Percentiles rank a stretch among this genome's conserved stretches.
phyloP scores from a whole-genome alignment of 2,113 vertebrate species.

The Cryptotis parvus region DNA sequence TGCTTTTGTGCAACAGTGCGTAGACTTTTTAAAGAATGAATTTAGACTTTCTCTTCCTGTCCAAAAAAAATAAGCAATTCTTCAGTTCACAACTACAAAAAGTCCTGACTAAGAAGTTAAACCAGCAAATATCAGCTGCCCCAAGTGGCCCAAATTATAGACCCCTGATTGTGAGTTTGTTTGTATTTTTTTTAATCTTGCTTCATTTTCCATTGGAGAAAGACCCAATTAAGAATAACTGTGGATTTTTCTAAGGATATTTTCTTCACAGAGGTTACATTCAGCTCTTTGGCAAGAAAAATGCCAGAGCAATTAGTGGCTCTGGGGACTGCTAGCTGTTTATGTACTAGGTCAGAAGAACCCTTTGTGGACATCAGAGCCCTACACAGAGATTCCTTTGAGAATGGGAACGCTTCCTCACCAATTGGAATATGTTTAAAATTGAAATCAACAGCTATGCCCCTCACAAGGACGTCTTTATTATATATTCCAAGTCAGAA shows the following conservation, averaged over 20 bases:
- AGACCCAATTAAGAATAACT: slow-evolving; percentile 67
- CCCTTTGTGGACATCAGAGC: not conserved
- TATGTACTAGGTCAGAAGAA: slow-evolving; percentile 55
- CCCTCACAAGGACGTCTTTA: slow-evolving; percentile 40
- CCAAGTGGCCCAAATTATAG: not conserved
- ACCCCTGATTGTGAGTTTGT: not conserved
- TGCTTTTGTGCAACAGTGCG: slow-evolving; percentile 63
- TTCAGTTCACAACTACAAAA: not conserved
- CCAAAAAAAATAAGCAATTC: slow-evolving; percentile 49
- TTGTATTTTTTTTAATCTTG: slow-evolving; percentile 32
- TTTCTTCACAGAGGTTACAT: slow-evolving; percentile 50
- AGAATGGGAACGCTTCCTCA: slow-evolving; percentile 23
- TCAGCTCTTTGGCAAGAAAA: slow-evolving; percentile 71
- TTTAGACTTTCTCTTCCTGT: slow-evolving; percentile 58
- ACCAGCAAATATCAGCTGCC: not conserved
- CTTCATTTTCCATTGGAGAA: slow-evolving; percentile 60
- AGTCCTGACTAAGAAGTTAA: slow-evolving; percentile 15
- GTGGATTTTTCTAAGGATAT: slow-evolving; percentile 56
- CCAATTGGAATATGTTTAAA: slow-evolving; percentile 38
- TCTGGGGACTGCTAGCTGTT: slow-evolving; percentile 56
- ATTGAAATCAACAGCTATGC: not conserved
- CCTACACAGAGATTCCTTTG: slow-evolving; percentile 42
- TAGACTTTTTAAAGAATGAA: slow-evolving; percentile 57
- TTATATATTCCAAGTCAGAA: not conserved
- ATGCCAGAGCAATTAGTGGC: slow-evolving; percentile 52